Percentiles rank a stretch among this genome's conserved stretches.
Evolutionary conservation across 2,113 vertebrate genomes (phyloP).

Genomic region (Lota lota): DNA sequence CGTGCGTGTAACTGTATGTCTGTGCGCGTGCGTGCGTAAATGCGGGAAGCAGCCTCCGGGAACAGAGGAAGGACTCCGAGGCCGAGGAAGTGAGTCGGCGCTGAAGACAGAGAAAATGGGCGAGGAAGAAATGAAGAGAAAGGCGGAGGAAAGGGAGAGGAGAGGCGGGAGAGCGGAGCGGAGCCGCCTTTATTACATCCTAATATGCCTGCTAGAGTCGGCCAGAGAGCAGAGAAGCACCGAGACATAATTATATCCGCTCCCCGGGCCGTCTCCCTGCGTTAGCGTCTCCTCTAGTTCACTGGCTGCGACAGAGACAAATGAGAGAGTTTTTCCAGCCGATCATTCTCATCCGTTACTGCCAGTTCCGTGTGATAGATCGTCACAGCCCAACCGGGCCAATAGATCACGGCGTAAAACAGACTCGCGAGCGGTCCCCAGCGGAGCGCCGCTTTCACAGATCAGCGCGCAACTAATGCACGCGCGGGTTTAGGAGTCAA

Average conservation of each 20-base stretch:
- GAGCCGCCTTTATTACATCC: conserved; percentile 51
- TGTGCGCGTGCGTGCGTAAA: neutral
- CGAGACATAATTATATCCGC: conserved; percentile 78
- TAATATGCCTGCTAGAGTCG: too few species aligned
- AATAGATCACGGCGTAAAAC: conserved; percentile 80
- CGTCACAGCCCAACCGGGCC: conserved; percentile 70
- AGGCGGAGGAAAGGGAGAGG: conserved; percentile 9
- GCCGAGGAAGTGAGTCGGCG: conserved; percentile 8
- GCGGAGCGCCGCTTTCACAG: conserved; percentile 69
- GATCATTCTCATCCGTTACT: conserved; percentile 83
- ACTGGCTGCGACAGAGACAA: conserved; percentile 83
- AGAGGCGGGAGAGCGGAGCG: too few species aligned
- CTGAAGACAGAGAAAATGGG: conserved; percentile 14
- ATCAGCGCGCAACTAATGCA: conserved; percentile 77
- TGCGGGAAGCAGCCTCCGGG: neutral
- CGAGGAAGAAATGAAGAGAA: neutral
- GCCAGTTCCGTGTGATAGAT: conserved; percentile 82
- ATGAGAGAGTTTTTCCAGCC: conserved; percentile 82
- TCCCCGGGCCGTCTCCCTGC: conserved; percentile 77
- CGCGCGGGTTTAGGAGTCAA: conserved; percentile 24
- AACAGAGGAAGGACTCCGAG: conserved; percentile 12
- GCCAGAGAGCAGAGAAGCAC: too few species aligned
- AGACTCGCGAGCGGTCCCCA: conserved; percentile 72
- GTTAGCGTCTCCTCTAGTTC: conserved; percentile 81
- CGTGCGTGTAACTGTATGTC: neutral